Base-by-base conservation (phyloP, 1,140 invertebrate genomes). In the Steinernema feltiae region DNA sequence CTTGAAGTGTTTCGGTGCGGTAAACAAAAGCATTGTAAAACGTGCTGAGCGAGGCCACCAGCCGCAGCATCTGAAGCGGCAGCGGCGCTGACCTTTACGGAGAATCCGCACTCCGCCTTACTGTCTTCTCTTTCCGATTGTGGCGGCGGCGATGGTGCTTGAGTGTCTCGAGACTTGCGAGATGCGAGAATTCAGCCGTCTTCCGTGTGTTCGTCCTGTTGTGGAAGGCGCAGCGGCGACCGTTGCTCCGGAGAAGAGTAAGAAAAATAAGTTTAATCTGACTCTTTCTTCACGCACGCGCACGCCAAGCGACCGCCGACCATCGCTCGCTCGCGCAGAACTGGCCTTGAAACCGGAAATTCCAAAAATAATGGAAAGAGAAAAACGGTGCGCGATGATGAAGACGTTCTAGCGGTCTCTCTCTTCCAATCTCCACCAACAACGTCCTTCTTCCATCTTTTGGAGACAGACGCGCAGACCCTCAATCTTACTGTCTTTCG, bases 11-110 rank as follows among this genome's bases (percentile, higher is more conserved):
- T 63, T 63, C 53, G 12, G 53, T 17, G 53, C 53, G 53, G 53
- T 63, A 63, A 63, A 63, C 53, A 63, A 63, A 63, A 63, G 53
- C 53, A 63, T 63, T 63, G 53, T 63, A 63, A 63, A 63, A 63
- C 53, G 53, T 63, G 53, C n/a, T n/a, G n/a, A n/a, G n/a, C 15
- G 53, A n/a, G 53, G 12, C 7, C 53, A 41, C 7, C n/a, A n/a
- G n/a, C n/a, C 41, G 41, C 41, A n/a, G 2, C 53, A 63, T 63
- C 53, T 63, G 53, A 63, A 63, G 12, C 53, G n/a, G n/a, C n/a
- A n/a, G n/a, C n/a, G n/a, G 15, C 53, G 53, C 12, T 63, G 53
- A 63, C 53, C 53, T 63, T 63, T n/a, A n/a, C n/a, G n/a, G n/a
- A n/a, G n/a, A n/a, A n/a, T n/a, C 41, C 7, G 7, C 7, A 46